Conservation (phyloP, 2,888 invertebrate species). For the Amphipoea lucens region DNA sequence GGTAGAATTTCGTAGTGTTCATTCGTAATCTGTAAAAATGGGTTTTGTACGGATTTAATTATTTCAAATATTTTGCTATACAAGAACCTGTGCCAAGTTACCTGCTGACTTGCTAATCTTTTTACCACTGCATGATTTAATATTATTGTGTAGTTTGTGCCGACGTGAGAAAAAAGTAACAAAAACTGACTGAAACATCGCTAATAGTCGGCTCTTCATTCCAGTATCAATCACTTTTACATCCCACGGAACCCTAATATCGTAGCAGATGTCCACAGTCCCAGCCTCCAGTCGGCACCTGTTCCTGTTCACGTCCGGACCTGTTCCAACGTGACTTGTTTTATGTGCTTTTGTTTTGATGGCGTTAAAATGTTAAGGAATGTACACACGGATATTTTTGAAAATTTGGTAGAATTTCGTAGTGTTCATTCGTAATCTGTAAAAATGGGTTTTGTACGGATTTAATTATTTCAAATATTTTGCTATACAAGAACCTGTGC, state of each 20-base stretch:
- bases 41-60: too few species aligned
- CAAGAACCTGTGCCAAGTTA: too few species aligned
- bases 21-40: too few species aligned
- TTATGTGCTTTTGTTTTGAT: conserved; percentile 36
- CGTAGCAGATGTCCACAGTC: conserved; percentile 56
- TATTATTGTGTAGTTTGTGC: neutral
- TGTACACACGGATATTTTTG: too few species aligned
- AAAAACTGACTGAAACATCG: neutral
- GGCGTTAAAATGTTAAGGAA: conserved; percentile 30
- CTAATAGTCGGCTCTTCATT: neutral
- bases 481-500: too few species aligned
- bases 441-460: too few species aligned
- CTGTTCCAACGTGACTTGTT: conserved; percentile 52
- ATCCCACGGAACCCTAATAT: conserved; percentile 40
- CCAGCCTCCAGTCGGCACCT: conserved; percentile 56
- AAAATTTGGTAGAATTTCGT: too few species aligned
- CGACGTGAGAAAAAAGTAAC: neutral
- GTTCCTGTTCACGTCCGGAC: conserved; percentile 54
- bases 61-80: too few species aligned
- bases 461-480: too few species aligned
- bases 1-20: too few species aligned
- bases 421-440: too few species aligned
- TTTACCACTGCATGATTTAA: neutral
- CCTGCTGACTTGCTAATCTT: neutral
- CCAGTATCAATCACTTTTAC: neutral